Evolutionary conservation across 2,888 invertebrate genomes (phyloP).

Genomic region (Meteorus colon): DNA sequence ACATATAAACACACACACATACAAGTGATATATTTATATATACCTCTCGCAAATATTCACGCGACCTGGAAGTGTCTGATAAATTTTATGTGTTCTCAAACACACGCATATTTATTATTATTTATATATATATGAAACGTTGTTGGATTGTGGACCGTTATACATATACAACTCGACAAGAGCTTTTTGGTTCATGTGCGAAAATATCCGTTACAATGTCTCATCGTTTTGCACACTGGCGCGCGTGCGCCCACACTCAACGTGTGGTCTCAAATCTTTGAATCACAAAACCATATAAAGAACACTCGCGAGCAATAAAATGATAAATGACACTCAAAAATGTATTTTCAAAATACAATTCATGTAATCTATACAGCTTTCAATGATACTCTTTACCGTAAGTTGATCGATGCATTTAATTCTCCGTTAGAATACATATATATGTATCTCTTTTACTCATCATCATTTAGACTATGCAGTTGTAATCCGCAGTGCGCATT

Average conservation of each 20-base stretch:
- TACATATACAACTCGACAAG: not conserved
- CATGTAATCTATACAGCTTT: not conserved
- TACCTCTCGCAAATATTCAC: not conserved
- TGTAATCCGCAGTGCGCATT: conserved; percentile 1
- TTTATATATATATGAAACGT: conserved; percentile 5
- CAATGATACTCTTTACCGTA: not conserved
- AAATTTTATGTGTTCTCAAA: conserved; percentile 11
- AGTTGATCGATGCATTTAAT: conserved; percentile 12
- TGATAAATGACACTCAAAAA: not conserved
- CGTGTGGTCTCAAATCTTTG: not conserved
- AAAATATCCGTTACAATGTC: conserved; percentile 14
- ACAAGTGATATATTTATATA: not conserved
- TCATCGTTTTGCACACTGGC: not conserved
- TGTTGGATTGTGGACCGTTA: conserved; percentile 20
- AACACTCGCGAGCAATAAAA: no score
- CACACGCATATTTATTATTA: not conserved
- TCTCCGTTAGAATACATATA: conserved; percentile 7
- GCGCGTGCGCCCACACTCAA: not conserved
- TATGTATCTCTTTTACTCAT: conserved; percentile 7
- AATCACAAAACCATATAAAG: not conserved
- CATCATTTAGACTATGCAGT: conserved; percentile 15
- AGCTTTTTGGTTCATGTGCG: conserved; percentile 13
- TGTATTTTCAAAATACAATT: not conserved
- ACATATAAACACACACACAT: no score
- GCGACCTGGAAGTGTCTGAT: conserved; percentile 25